Percentiles rank a stretch among this genome's conserved stretches.
phyloP scores from a whole-genome alignment of 2,113 vertebrate genomes.

The Syrmaticus mikado region DNA sequence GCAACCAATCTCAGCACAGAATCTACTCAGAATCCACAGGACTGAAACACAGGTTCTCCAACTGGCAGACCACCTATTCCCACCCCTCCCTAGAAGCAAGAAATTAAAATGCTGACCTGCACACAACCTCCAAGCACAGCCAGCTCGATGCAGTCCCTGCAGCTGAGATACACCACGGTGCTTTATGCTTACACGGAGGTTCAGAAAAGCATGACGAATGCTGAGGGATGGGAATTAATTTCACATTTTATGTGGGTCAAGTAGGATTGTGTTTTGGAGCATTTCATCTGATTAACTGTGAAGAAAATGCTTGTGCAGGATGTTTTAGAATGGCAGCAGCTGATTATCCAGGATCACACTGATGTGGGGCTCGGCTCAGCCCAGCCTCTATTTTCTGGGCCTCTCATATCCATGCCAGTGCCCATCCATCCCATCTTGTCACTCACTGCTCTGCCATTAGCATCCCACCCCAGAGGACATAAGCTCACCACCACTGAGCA shows the following conservation, averaged over 20 bases:
- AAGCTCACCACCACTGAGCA: not conserved
- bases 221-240: not conserved
- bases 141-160: not conserved
- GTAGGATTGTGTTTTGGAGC: not conserved
- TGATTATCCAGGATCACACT: not conserved
- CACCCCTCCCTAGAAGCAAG: not conserved
- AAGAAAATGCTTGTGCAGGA: not conserved
- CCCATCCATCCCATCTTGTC: not conserved
- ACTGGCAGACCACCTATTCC: not conserved
- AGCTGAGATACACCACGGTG: fast-evolving
- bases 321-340: not conserved
- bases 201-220: not conserved
- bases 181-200: not conserved
- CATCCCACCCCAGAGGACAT: fast-evolving
- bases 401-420: not conserved
- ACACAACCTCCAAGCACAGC: not conserved
- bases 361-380: not conserved
- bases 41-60: not conserved
- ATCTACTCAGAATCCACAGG: not conserved
- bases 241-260: not conserved
- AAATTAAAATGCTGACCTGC: not conserved
- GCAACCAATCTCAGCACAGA: not conserved
- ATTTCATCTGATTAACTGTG: not conserved
- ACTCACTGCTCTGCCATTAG: not conserved
- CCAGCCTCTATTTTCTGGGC: not conserved